Conservation (phyloP, 2,113 vertebrate genomes). For the Laticauda colubrina region DNA sequence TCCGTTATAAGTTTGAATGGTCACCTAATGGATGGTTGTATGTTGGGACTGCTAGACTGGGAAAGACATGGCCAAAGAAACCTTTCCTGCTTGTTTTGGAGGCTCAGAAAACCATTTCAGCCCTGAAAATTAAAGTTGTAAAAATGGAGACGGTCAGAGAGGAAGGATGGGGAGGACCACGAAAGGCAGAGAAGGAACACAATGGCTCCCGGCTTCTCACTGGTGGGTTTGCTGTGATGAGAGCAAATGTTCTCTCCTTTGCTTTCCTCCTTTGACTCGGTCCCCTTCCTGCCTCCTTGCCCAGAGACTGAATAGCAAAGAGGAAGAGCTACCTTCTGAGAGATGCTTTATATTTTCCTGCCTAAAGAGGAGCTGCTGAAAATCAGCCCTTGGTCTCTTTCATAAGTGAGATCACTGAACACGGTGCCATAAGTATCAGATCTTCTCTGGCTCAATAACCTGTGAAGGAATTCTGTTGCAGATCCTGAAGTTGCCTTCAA, state of each 20-base stretch:
- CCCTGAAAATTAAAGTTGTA: not conserved
- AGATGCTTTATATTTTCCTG: not conserved
- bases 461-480: constrained; percentile 17
- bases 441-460: not conserved
- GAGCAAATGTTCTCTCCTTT: constrained; percentile 25
- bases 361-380: constrained; percentile 31
- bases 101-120: not conserved
- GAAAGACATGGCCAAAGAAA: not conserved
- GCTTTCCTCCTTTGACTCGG: constrained; percentile 37
- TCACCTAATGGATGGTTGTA: too few relatives aligned
- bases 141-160: not conserved
- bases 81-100: not conserved
- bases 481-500: constrained; percentile 6
- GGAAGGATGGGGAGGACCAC: not conserved
- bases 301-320: constrained; percentile 17
- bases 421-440: constrained; percentile 2
- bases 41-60: too few relatives aligned
- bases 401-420: not conserved
- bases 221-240: constrained; percentile 29
- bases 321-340: constrained; percentile 30
- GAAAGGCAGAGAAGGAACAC: not conserved
- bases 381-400: constrained; percentile 18
- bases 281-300: constrained; percentile 30
- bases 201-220: not conserved
- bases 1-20: too few relatives aligned